Base-by-base conservation (phyloP, 2,113 vertebrate genomes). In the Zosterops pallidus region DNA sequence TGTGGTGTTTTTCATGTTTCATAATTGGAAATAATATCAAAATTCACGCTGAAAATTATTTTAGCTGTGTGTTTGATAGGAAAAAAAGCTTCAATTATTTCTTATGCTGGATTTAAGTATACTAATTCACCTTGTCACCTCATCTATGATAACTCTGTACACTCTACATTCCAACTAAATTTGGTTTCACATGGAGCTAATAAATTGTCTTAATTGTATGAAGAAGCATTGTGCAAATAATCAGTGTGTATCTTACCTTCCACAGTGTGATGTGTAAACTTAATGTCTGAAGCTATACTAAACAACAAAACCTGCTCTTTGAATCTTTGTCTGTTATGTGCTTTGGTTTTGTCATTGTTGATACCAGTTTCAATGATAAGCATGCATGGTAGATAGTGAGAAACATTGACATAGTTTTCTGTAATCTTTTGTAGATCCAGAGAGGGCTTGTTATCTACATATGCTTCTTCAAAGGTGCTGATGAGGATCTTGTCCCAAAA, bases 401-500 rank as follows among this genome's bases (percentile, higher is more conserved):
- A 88, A 85, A 78, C 20, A n/a, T 3, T 95, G 44, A 95, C 49
- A 12, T 14, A 1, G 6, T 65, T 92, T 83, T 74, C 86, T 95
- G 25, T 95, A 70, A 90, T 92, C 79, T 93, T 90, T 94, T 11
- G 11, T 95, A 99, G 99, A 98, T 99, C 93, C 96, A 98, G 52
- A 98, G 98, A 97, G 99, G 99, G 47, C 98, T 99, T 97, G 98
- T 99, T 94, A 98, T 99, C 96, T 99, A 99, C 50, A 93, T 99
- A 95, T 99, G 99, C 89, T 99, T 99, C 98, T 99, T 99, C 95
- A 99, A 99, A 98, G 99, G 98, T 94, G 98, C 99, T 70, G 98
- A 98, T 87, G 98, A 98, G 63, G 98, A 99, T 85, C 96, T 99
- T 64, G 95, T 99, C 93, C 98, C 98, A 46, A 99, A 98, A 98